Evolutionary conservation across 2,113 vertebrate genomes (phyloP).

Genomic region (Pseudorectes ferrugineus): DNA sequence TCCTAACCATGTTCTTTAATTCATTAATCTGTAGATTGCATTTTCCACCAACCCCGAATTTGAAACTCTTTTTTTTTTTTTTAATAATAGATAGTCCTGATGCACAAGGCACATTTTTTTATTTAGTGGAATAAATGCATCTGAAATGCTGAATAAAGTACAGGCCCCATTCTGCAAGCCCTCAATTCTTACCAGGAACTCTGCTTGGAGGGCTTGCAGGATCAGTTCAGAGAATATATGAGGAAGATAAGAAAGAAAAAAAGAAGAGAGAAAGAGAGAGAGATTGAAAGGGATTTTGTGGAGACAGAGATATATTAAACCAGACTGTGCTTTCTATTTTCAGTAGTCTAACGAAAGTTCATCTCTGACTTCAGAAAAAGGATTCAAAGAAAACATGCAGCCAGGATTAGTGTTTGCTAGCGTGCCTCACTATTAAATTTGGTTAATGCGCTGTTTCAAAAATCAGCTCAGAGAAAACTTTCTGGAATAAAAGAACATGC

Average conservation of each 20-base stretch:
- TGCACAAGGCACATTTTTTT: not conserved
- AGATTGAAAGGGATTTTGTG: slow-evolving; percentile 46
- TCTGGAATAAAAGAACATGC: slow-evolving; percentile 1
- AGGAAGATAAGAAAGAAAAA: slow-evolving; percentile 26
- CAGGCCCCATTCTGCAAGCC: not conserved
- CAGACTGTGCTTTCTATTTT: slow-evolving; percentile 40
- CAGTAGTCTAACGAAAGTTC: slow-evolving; percentile 22
- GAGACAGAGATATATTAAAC: slow-evolving; percentile 38
- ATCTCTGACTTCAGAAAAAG: slow-evolving; percentile 44
- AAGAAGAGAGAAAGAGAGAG: not conserved
- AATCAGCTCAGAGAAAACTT: slow-evolving; percentile 17
- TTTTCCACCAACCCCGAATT: not conserved
- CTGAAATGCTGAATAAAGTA: slow-evolving; percentile 10
- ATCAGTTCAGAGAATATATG: not conserved
- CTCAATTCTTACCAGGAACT: not conserved
- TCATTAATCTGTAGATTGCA: not conserved
- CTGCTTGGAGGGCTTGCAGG: not conserved
- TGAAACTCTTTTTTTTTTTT: not conserved
- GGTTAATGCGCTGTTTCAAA: slow-evolving; percentile 19
- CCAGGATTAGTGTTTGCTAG: slow-evolving; percentile 45
- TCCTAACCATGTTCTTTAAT: not conserved
- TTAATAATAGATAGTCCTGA: not conserved
- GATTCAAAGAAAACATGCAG: slow-evolving; percentile 44
- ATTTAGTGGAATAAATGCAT: not conserved
- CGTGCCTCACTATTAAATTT: slow-evolving; percentile 18